These are phyloP conservation scores for Pantherophis alleghaniensis DNA, from an alignment of 2,797 vertebrate species.

Conservation along the genomic window DNA sequence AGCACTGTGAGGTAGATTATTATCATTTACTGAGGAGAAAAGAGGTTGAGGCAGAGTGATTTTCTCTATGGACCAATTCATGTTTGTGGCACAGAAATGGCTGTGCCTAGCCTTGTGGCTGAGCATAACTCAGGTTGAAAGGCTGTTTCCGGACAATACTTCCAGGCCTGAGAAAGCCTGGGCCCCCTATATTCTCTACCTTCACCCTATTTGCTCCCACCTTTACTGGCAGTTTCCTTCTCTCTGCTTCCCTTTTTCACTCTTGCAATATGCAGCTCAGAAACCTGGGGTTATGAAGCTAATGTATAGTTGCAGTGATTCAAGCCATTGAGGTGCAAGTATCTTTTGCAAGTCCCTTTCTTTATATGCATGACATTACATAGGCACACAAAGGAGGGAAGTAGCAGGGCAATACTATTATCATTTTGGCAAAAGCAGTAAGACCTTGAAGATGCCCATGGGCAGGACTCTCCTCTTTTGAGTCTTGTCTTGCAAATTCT, in stretches of 20 bases:
- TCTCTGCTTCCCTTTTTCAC: neutral
- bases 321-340: neutral
- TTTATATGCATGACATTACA: neutral
- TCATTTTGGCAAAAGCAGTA: neutral
- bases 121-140: neutral
- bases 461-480: neutral
- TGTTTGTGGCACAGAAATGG: neutral
- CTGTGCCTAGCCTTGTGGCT: neutral
- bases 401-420: neutral
- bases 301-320: neutral
- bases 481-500: neutral
- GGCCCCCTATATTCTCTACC: neutral
- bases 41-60: neutral
- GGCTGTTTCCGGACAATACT: neutral
- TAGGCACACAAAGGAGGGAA: neutral
- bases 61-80: neutral
- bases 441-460: neutral
- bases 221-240: neutral
- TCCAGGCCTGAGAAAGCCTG: neutral
- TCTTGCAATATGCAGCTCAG: neutral
- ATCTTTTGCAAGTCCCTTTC: neutral
- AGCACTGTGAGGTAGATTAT: constrained; percentile 9
- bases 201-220: neutral
- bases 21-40: neutral
- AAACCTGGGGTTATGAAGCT: neutral